Evolutionary conservation across 2,113 vertebrate genomes (phyloP).

Genomic region (Chiloscyllium plagiosum): DNA sequence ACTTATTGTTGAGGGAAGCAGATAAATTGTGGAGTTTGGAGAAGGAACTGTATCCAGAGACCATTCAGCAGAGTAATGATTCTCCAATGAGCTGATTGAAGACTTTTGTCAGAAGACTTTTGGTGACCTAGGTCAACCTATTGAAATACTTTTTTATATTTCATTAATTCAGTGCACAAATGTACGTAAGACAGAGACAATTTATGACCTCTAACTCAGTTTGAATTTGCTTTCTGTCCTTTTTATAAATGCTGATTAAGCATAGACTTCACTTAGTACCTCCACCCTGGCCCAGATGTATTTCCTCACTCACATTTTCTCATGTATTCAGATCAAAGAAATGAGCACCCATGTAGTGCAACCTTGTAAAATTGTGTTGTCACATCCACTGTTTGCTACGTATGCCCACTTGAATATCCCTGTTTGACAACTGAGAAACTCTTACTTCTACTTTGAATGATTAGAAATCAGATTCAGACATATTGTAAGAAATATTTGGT

Average conservation of each 20-base stretch:
- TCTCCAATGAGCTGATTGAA: background rate
- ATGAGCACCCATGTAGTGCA: background rate
- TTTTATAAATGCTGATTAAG: background rate
- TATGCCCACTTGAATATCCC: background rate
- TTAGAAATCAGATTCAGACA: background rate
- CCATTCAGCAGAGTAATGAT: background rate
- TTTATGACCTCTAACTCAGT: background rate
- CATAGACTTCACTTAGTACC: background rate
- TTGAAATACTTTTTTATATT: background rate
- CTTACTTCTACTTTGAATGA: background rate
- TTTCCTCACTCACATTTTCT: background rate
- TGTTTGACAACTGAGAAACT: background rate
- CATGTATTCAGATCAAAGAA: slow-evolving; percentile 2
- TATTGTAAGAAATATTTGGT: background rate
- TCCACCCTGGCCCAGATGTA: background rate
- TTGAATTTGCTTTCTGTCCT: background rate
- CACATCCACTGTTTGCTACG: background rate
- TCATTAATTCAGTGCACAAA: background rate
- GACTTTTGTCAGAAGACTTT: background rate
- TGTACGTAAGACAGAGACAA: background rate
- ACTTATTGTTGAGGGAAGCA: background rate
- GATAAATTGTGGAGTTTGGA: background rate
- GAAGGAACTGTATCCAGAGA: background rate
- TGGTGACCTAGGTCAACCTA: background rate
- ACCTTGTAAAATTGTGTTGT: background rate